Conservation (phyloP, 2,113 vertebrate species). For the Sylvia atricapilla region DNA sequence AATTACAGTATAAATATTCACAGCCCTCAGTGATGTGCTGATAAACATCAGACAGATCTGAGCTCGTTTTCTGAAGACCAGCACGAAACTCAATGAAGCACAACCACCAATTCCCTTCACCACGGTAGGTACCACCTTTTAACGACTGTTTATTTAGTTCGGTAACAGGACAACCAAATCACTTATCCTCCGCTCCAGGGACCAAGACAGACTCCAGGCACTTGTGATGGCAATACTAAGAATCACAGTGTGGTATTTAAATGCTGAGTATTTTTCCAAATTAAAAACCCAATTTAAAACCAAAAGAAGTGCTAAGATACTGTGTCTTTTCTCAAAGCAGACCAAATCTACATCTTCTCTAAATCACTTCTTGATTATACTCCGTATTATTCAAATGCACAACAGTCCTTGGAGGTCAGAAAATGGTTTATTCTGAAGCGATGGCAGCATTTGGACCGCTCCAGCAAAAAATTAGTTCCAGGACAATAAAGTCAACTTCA, state of each 20-base stretch:
- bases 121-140: background rate
- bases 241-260: background rate
- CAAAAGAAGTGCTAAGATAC: background rate
- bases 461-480: background rate
- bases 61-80: background rate
- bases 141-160: background rate
- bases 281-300: background rate
- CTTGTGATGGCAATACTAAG: background rate
- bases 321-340: rapidly evolving
- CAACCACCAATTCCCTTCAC: background rate
- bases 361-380: background rate
- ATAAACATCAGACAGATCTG: background rate
- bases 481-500: background rate
- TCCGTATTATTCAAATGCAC: background rate
- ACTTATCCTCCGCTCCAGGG: background rate
- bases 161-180: background rate
- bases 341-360: background rate
- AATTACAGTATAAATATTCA: background rate
- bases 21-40: background rate
- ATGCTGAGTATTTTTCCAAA: background rate
- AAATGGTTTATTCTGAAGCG: background rate
- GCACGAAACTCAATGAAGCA: background rate
- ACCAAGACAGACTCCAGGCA: background rate
- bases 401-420: background rate
- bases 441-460: background rate